Conservation (phyloP, 1,140 invertebrate species). For the Lucilia sericata region DNA sequence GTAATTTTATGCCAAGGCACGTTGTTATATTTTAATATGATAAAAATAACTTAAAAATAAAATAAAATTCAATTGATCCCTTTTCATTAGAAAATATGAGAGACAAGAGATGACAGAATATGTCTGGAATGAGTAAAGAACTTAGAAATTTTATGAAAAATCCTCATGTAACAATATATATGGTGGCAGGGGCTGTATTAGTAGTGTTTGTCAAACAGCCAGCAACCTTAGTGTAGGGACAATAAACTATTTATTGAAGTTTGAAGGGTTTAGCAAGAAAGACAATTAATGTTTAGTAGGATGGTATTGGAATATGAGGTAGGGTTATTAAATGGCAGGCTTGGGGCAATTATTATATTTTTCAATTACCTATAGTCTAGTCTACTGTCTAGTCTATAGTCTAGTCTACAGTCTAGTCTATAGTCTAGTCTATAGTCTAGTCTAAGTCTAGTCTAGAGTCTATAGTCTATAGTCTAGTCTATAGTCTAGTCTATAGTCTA, state of each 20-base stretch:
- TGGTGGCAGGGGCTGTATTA: background rate
- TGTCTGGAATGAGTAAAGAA: background rate
- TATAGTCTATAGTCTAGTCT: too few relatives aligned
- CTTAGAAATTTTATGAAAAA: background rate
- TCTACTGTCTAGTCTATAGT: too few relatives aligned
- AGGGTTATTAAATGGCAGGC: too few relatives aligned
- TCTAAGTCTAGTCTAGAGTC: too few relatives aligned
- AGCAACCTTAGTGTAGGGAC: slow-evolving; percentile 1
- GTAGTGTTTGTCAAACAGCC: background rate
- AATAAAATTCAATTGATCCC: slow-evolving; percentile 33
- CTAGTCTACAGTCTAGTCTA: too few relatives aligned
- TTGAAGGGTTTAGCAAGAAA: background rate
- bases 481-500: too few relatives aligned
- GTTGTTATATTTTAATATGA: slow-evolving; percentile 48
- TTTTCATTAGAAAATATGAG: slow-evolving; percentile 29
- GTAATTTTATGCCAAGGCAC: slow-evolving; percentile 64
- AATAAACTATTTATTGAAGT: slow-evolving; percentile 36
- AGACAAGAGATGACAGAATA: background rate
- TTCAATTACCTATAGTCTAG: too few relatives aligned
- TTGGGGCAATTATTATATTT: too few relatives aligned
- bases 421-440: too few relatives aligned
- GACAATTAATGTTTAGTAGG: background rate
- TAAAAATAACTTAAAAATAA: slow-evolving; percentile 39
- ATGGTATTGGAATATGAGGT: background rate
- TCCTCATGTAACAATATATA: background rate